These are phyloP conservation scores for Neolamprologus falcicula DNA, from an alignment of 2,113 vertebrate species.

Conservation along the genomic window DNA sequence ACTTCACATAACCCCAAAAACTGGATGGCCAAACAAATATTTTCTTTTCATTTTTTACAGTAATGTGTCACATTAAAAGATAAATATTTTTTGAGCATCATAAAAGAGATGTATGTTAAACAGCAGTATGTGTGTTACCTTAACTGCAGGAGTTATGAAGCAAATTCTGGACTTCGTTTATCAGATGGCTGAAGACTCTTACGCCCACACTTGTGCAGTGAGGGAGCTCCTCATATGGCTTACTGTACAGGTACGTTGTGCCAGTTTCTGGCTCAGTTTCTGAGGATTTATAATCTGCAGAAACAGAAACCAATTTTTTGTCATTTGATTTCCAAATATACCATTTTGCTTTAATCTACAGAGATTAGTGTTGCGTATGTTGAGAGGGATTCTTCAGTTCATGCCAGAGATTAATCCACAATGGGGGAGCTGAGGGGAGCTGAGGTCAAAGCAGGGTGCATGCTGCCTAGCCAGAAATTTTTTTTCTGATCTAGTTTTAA, in stretches of 20 bases:
- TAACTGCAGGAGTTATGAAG: not conserved
- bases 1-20: not conserved
- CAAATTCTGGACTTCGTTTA: not conserved
- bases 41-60: not conserved
- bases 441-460: not conserved
- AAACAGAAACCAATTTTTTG: not conserved
- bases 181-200: not conserved
- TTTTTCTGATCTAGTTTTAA: not conserved
- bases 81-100: not conserved
- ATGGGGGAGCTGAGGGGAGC: not conserved
- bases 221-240: slow-evolving; percentile 6
- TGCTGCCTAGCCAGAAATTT: rapidly evolving
- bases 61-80: not conserved
- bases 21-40: not conserved
- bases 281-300: not conserved
- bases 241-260: slow-evolving; percentile 31
- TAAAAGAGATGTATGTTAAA: not conserved
- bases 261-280: not conserved
- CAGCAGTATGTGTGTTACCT: not conserved
- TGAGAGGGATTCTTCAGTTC: not conserved
- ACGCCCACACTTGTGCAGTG: not conserved
- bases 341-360: not conserved
- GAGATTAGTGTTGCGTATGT: not conserved
- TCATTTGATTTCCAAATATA: not conserved
- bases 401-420: not conserved